Conservation (phyloP, 2,113 vertebrate genomes). For the Gymnarchus niloticus region DNA sequence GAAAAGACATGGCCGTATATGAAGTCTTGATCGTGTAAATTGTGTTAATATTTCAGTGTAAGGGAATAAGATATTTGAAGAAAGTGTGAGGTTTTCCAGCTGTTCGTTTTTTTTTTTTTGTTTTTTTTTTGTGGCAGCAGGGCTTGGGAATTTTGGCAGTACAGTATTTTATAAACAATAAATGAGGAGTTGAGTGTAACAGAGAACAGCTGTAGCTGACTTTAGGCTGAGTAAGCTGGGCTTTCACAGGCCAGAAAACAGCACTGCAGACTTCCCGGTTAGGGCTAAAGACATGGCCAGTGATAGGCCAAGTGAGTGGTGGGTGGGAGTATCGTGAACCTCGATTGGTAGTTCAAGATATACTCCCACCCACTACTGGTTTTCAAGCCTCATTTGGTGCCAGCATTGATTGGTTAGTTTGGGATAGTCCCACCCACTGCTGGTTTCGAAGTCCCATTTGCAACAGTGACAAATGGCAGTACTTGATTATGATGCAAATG, state of each 20-base stretch:
- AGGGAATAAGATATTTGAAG: neutral
- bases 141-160: neutral
- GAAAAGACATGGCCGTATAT: neutral
- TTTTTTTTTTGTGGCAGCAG: neutral
- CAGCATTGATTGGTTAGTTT: no score
- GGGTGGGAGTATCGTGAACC: no score
- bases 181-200: neutral
- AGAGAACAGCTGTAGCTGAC: neutral
- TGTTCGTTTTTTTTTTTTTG: neutral
- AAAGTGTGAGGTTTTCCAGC: neutral
- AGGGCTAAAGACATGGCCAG: neutral
- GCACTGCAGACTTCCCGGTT: neutral
- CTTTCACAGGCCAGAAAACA: neutral
- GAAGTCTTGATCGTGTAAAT: neutral
- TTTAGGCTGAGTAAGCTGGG: neutral
- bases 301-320: no score
- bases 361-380: no score
- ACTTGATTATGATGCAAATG: no score
- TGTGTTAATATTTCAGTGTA: neutral
- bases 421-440: no score
- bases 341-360: no score
- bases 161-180: neutral
- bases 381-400: no score
- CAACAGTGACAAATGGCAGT: no score
- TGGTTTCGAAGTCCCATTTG: no score